phyloP scores from a whole-genome alignment of 2,797 vertebrate species.

The Peromyscus aztecus region DNA sequence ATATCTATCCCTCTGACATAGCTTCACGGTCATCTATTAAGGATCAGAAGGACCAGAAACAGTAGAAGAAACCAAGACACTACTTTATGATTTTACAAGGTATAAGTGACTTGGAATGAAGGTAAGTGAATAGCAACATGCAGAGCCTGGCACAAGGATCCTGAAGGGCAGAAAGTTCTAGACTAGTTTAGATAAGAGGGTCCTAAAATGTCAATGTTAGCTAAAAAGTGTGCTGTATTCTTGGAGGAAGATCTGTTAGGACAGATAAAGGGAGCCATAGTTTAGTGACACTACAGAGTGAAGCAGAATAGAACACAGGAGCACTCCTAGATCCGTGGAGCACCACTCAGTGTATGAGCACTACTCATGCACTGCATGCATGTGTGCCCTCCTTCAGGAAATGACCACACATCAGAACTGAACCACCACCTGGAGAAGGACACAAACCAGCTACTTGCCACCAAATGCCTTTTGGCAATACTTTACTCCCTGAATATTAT shows the following conservation, averaged over 20 bases:
- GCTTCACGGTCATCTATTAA: background rate
- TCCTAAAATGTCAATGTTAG: background rate
- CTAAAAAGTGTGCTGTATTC: background rate
- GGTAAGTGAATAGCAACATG: background rate
- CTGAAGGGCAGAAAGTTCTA: background rate
- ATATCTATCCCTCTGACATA: background rate
- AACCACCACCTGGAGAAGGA: background rate
- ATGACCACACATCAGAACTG: background rate
- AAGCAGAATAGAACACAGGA: background rate
- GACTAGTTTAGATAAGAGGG: background rate
- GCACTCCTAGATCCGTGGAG: background rate
- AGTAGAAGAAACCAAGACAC: background rate
- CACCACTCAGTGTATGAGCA: background rate
- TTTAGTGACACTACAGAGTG: background rate
- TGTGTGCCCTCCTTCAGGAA: background rate
- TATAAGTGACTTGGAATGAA: background rate
- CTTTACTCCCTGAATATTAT: background rate
- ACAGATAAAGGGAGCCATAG: background rate
- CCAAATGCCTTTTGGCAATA: background rate
- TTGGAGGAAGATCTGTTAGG: background rate
- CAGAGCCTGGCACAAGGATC: background rate
- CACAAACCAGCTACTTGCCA: background rate
- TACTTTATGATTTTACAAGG: background rate
- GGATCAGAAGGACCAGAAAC: constrained; percentile 37
- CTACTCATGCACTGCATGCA: rapidly evolving